Conservation (phyloP, 1,140 invertebrate species). For the Drosophila bocqueti region DNA sequence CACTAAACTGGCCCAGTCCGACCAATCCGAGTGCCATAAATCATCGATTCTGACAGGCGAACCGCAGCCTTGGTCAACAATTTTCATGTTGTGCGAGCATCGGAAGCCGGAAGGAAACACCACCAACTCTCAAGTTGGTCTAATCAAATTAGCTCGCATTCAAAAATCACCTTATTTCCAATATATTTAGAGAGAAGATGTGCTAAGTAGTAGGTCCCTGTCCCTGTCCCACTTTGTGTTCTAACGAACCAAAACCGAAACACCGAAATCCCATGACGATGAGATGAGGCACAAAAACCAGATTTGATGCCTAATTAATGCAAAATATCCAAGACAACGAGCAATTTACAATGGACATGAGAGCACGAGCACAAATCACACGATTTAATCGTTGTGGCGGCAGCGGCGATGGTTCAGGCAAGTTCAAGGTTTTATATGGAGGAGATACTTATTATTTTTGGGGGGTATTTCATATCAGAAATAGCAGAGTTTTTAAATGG, state of each 20-base stretch:
- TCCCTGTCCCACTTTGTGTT: slow-evolving; percentile 43
- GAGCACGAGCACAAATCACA: slow-evolving; percentile 26
- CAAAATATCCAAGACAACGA: slow-evolving; percentile 29
- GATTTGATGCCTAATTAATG: slow-evolving; percentile 52
- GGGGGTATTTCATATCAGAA: neutral
- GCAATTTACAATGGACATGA: slow-evolving; percentile 15
- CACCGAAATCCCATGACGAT: slow-evolving; percentile 2
- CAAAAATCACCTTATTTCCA: slow-evolving; percentile 33
- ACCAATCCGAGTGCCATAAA: slow-evolving; percentile 51
- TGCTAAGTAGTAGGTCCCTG: slow-evolving; percentile 40
- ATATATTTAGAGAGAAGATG: slow-evolving; percentile 12
- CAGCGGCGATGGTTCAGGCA: slow-evolving; percentile 15
- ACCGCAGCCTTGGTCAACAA: slow-evolving; percentile 49
- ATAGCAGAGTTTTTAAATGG: neutral
- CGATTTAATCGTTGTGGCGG: slow-evolving; percentile 1
- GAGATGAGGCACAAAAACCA: slow-evolving; percentile 25
- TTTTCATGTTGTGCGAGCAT: slow-evolving; percentile 58
- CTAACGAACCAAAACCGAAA: slow-evolving; percentile 29
- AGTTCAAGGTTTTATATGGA: slow-evolving; percentile 38
- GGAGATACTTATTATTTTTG: neutral
- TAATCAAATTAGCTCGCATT: slow-evolving; percentile 61
- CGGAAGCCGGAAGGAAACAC: slow-evolving; percentile 64
- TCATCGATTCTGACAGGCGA: slow-evolving; percentile 49
- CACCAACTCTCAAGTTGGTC: slow-evolving; percentile 19
- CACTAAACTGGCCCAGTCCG: slow-evolving; percentile 3